Base-by-base conservation (phyloP, 2,888 invertebrate species). In the Drosophila mulleri region DNA sequence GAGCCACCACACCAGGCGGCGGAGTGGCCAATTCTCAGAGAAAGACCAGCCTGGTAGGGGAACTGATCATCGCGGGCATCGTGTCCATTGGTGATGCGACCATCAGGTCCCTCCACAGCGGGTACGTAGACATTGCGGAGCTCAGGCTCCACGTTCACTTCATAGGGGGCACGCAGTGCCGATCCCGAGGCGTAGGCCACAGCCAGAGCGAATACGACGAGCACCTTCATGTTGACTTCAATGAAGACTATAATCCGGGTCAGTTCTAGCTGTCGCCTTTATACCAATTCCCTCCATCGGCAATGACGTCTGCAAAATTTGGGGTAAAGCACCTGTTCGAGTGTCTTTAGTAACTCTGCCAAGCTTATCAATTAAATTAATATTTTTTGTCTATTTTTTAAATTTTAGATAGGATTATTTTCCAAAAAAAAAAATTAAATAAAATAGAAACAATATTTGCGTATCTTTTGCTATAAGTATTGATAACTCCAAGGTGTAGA, bases 1-100 rank as follows among this genome's bases (percentile, higher is more conserved):
- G 90, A 90, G 48, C 90, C 92, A 64, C 91, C 91, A 72, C 92
- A 92, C 85, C 85, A 90, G 35, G 83, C 60, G 3, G 73, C 76
- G 9, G 62, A 58, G 5, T 29, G n/a, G 35, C 75, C 75, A 41
- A 71, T 41, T 20, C 72, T 73, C 26, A 91, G 75, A 9, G 87
- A 80, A 0, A 91, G 82, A 54, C 89, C 91, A 16, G 80, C 91
- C 68, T 91, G 91, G 37, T 89, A 90, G 56, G 91, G 88, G 67
- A 91, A 83, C 67, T 84, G 66, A 45, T 83, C 75, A 8, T 63
- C 63, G 6, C 56, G n/a, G 58, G 88, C 91, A 44, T 89, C 80
- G 5, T 77, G 29, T 18, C 90, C 90, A 29, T 87, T 76, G 59
- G 85, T 88, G 58, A 90, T 90, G 53, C 90, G 85, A 39, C 85